Conservation (phyloP, 23 tunicate genomes). For the Halocynthia aurantium region DNA sequence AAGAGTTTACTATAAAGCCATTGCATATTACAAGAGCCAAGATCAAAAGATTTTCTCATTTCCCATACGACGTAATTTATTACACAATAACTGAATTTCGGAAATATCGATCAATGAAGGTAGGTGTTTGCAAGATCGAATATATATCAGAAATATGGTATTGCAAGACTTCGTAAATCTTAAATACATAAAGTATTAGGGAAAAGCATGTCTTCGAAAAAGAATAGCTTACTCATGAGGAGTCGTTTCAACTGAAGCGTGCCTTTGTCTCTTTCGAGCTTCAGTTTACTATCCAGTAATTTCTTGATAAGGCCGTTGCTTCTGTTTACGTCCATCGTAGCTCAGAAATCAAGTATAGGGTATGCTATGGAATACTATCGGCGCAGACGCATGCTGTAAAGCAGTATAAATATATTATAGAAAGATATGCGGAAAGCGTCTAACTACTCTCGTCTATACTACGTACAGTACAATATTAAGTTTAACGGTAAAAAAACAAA, state of each 20-base stretch:
- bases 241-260: constrained; percentile 25
- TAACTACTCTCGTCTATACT: no score
- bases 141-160: no score
- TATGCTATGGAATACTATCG: no score
- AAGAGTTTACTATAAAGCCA: no score
- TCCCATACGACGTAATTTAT: not conserved
- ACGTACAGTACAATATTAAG: no score
- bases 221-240: not conserved
- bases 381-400: no score
- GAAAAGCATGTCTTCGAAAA: not conserved
- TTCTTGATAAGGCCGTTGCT: constrained; percentile 8
- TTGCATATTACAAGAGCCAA: no score
- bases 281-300: constrained; percentile 43
- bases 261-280: constrained; percentile 74
- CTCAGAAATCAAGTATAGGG: no score
- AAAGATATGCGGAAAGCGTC: no score
- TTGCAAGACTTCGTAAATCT: not conserved
- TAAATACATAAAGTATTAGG: not conserved
- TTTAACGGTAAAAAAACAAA: no score
- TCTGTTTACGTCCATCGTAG: not conserved
- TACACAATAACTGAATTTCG: not conserved
- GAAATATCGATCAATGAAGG: not conserved
- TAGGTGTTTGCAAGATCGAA: no score
- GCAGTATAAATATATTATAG: no score
- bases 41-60: not conserved